Percentiles rank a stretch among this genome's conserved stretches.
Conservation (phyloP, 2,113 vertebrate genomes). For the Psilopogon haemacephalus region DNA sequence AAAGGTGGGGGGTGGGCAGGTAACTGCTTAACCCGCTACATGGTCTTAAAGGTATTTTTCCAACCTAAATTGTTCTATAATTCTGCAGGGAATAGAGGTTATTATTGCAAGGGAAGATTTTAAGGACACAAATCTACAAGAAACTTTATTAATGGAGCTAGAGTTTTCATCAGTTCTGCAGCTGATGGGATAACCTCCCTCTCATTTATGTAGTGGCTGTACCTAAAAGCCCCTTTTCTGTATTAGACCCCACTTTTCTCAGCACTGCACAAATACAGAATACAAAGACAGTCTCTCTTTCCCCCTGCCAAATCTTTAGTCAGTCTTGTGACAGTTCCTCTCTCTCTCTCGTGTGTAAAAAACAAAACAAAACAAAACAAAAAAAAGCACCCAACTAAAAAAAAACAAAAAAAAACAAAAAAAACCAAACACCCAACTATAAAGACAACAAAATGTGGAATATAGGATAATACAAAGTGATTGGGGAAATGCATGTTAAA, state of each 20-base stretch:
- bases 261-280: not conserved
- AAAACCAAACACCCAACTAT: too few species aligned
- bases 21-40: too few species aligned
- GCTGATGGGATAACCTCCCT: not conserved
- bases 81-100: not conserved
- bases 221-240: not conserved
- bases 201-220: accelerated
- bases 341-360: not conserved
- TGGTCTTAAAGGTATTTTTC: too few species aligned
- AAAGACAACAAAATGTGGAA: not conserved
- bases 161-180: not conserved
- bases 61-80: too few species aligned
- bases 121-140: not conserved
- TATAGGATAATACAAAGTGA: not conserved
- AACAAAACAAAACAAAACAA: not conserved
- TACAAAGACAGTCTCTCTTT: not conserved
- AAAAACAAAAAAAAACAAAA: not conserved
- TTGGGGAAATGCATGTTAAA: not conserved
- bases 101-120: not conserved
- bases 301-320: not conserved
- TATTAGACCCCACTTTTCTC: not conserved
- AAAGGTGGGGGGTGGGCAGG: too few species aligned
- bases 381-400: too few species aligned
- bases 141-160: not conserved
- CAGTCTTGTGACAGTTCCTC: not conserved